Conservation (phyloP, 2,888 invertebrate genomes). For the Carpatolechia fugitivella region DNA sequence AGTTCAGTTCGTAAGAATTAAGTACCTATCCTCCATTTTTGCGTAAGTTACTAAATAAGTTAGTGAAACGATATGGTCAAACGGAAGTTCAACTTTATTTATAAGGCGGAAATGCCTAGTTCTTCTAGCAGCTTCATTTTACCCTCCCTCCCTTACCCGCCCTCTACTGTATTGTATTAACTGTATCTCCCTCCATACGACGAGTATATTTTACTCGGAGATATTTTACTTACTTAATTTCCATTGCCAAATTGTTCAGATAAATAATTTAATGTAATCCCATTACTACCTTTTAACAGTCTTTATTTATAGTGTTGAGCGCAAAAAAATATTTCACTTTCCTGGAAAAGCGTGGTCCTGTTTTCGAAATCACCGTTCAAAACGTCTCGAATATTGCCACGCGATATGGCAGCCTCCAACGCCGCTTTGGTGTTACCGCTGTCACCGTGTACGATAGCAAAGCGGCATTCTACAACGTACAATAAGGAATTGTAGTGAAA, state of each 20-base stretch:
- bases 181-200: too few relatives aligned
- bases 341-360: slow-evolving; percentile 35
- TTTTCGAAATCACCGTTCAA: slow-evolving; percentile 28
- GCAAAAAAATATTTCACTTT: slow-evolving; percentile 41
- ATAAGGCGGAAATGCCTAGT: too few relatives aligned
- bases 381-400: slow-evolving; percentile 14
- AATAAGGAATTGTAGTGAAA: slow-evolving; percentile 67
- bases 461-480: slow-evolving; percentile 43
- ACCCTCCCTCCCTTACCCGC: too few relatives aligned
- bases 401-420: slow-evolving; percentile 31
- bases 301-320: background rate
- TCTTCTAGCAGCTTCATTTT: too few relatives aligned
- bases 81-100: too few relatives aligned
- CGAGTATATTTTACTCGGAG: too few relatives aligned
- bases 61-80: too few relatives aligned
- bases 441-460: slow-evolving; percentile 23
- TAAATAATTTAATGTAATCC: background rate
- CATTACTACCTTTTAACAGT: background rate
- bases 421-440: slow-evolving; percentile 33
- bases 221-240: too few relatives aligned
- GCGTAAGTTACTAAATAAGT: too few relatives aligned
- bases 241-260: background rate
- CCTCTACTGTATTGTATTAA: too few relatives aligned
- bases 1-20: too few relatives aligned
- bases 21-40: too few relatives aligned